Evolutionary conservation across 2,888 invertebrate genomes (phyloP).

Genomic region (Xestia xanthographa): DNA sequence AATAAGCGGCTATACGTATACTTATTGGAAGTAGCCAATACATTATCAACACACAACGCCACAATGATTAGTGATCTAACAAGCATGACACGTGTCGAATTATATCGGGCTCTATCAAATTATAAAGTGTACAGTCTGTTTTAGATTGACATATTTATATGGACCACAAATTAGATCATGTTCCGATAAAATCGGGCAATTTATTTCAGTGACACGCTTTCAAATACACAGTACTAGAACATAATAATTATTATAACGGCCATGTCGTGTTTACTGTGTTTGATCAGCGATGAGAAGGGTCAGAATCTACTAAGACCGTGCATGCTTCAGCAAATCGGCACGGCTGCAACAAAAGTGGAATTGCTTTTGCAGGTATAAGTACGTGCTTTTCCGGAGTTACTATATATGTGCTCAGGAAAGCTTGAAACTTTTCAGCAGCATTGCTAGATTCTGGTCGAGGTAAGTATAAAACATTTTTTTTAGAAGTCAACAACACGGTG

Average conservation of each 20-base stretch:
- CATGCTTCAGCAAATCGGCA: not conserved
- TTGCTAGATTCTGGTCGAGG: not conserved
- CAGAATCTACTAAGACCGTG: not conserved
- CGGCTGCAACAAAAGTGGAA: constrained; percentile 1
- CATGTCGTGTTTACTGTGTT: not conserved
- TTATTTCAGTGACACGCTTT: constrained; percentile 19
- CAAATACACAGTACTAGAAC: constrained; percentile 9
- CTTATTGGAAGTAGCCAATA: constrained; percentile 19
- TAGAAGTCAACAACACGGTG: not conserved
- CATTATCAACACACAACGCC: constrained; percentile 35
- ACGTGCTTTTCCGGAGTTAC: not conserved
- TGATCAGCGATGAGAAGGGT: not conserved
- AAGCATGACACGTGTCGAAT: constrained; percentile 42
- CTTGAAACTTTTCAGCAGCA: not conserved
- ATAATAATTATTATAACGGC: too few species aligned
- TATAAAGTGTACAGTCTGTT: constrained; percentile 23
- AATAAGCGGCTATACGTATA: constrained; percentile 10
- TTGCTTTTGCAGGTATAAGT: not conserved
- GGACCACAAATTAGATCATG: constrained; percentile 41
- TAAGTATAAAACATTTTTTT: not conserved
- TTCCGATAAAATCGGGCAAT: constrained; percentile 24
- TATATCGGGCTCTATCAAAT: constrained; percentile 42
- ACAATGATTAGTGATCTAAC: constrained; percentile 35
- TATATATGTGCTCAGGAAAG: not conserved
- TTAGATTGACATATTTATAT: constrained; percentile 50